Evolutionary conservation across 2,888 invertebrate species (phyloP).

Genomic region (Pollenia griseotomentosa): DNA sequence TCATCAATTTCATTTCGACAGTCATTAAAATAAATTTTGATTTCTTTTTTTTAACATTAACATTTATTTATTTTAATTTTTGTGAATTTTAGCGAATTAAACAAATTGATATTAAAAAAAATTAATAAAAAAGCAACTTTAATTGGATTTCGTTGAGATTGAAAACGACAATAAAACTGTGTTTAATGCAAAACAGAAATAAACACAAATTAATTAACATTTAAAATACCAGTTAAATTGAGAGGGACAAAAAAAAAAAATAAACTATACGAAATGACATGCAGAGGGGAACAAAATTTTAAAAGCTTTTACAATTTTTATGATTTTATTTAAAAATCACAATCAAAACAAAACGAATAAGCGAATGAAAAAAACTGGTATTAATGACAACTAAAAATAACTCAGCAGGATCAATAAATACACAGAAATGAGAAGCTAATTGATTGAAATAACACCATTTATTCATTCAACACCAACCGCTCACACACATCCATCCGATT

Average conservation of each 20-base stretch:
- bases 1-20: slow-evolving; percentile 53
- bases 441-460: slow-evolving; percentile 68
- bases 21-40: not conserved
- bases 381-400: slow-evolving; percentile 64
- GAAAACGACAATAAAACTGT: slow-evolving; percentile 42
- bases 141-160: slow-evolving; percentile 48
- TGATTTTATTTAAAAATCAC: slow-evolving; percentile 58
- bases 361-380: slow-evolving; percentile 57
- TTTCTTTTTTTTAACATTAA: not conserved
- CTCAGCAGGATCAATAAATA: slow-evolving; percentile 63
- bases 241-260: not conserved
- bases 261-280: slow-evolving; percentile 31
- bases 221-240: slow-evolving; percentile 76
- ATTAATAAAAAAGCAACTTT: slow-evolving; percentile 18
- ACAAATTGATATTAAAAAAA: slow-evolving; percentile 48
- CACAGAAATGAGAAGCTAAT: slow-evolving; percentile 60
- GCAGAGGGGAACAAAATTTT: slow-evolving; percentile 29
- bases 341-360: slow-evolving; percentile 19
- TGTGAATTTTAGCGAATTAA: slow-evolving; percentile 18
- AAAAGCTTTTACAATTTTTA: slow-evolving; percentile 73
- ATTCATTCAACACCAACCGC: not conserved
- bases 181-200: slow-evolving; percentile 76
- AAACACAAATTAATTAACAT: slow-evolving; percentile 82
- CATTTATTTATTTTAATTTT: slow-evolving; percentile 11
- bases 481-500: slow-evolving; percentile 1